Conservation (phyloP, 2,113 vertebrate species). For the Bubo scandiacus region DNA sequence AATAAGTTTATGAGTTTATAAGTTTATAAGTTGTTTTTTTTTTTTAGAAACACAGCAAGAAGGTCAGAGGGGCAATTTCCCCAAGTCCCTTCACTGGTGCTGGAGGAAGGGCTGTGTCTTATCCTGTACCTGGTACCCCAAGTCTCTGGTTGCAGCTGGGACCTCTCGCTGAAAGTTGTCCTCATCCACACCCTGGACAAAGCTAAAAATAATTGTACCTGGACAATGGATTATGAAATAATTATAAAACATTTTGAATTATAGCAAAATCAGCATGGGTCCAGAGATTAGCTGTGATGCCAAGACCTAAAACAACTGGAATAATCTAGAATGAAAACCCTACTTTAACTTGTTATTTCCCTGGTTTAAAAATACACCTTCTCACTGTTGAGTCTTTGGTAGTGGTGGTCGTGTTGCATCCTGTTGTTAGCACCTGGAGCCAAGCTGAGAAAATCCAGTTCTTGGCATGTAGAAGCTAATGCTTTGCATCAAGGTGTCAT, state of each 20-base stretch:
- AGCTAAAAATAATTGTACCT: slow-evolving; percentile 57
- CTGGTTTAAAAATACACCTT: slow-evolving; percentile 50
- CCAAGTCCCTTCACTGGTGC: background rate
- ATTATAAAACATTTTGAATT: slow-evolving; percentile 63
- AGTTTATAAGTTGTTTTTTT: background rate
- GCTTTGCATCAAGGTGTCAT: background rate
- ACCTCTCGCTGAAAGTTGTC: background rate
- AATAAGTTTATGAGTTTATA: background rate
- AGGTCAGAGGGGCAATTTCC: background rate
- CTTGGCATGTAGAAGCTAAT: slow-evolving; percentile 5
- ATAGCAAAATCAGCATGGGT: slow-evolving; percentile 55
- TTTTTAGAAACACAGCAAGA: background rate
- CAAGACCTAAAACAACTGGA: slow-evolving; percentile 43
- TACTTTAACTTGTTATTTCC: slow-evolving; percentile 54
- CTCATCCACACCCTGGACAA: background rate
- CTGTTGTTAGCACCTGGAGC: slow-evolving; percentile 53
- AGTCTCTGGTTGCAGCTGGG: background rate
- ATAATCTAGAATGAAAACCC: slow-evolving; percentile 27
- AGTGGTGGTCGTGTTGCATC: slow-evolving; percentile 12
- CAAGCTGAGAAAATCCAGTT: slow-evolving; percentile 38
- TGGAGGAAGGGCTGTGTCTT: background rate
- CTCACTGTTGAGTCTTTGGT: background rate
- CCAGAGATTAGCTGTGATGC: slow-evolving; percentile 46
- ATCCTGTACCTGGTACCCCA: background rate
- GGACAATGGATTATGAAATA: slow-evolving; percentile 54